Evolutionary conservation across 2,113 vertebrate genomes (phyloP), one percentile per base, ranked within the genome.

Genomic region (Mobula birostris): DNA sequence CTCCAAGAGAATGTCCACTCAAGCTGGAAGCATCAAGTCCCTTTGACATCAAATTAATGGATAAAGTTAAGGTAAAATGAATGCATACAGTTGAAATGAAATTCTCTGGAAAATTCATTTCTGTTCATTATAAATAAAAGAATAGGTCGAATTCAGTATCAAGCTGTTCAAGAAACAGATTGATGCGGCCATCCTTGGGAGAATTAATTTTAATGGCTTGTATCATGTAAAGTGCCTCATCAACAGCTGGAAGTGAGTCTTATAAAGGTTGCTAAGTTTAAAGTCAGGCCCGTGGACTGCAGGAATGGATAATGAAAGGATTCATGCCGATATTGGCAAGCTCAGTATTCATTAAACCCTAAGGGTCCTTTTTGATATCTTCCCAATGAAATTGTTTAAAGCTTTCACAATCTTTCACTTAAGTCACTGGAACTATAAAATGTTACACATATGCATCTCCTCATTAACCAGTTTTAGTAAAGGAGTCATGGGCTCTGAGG

Each of bases 341-440:
- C 19, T 48, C 70, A 40, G 72, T 72, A 14, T 92, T 72, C 90
- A 70, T 92, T 92, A 92, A 92, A 68, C 90, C 68, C 68, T 32
- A 92, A 91, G 88, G 66, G 29, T 91, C 66, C 63, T 70, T 91
- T 91, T 91, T 91, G 63, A 91, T 91, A 91, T 91, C 88, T 91
- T 68, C 88, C 63, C 32, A 40, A 66, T 92, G 68, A 92, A 92
- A 92, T 40, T 7, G 66, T 72, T 92, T 92, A 36, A 92, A 92
- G 66, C 32, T 72, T 92, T 92, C 19, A 36, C 29, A 36, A 68
- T 68, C 14, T 32, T 36, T 36, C 63, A 66, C 32, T 91, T 91
- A 68, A 91, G 87, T n/a, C 66, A 91, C 87, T 68, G 87, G 87
- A 91, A 68, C 87, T 91, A 91, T 91, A 91, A 91, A 91, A 91